Evolutionary conservation across 1,140 invertebrate genomes (phyloP).

Genomic region (Saccostrea glomerata): DNA sequence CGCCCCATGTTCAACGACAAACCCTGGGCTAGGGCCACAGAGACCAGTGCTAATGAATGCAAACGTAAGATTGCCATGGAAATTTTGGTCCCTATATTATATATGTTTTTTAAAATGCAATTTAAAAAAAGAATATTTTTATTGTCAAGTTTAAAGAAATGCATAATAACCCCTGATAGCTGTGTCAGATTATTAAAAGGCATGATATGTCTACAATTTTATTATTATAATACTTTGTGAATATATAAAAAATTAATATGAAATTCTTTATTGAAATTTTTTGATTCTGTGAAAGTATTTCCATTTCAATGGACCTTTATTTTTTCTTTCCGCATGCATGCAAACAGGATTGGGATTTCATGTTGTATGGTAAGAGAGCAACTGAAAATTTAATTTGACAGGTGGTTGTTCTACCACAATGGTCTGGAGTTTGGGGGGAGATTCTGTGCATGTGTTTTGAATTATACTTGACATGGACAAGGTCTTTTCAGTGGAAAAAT

Average conservation of each 20-base stretch:
- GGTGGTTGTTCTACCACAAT: not conserved
- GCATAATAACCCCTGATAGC: not conserved
- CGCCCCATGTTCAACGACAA: slow-evolving; percentile 96
- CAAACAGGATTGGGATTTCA: not conserved
- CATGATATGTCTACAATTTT: not conserved
- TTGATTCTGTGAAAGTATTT: not conserved
- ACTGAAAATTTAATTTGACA: not conserved
- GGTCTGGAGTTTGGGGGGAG: not conserved
- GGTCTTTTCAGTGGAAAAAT: not conserved
- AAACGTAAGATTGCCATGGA: slow-evolving; percentile 85
- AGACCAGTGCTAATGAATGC: slow-evolving; percentile 94
- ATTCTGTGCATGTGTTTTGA: slow-evolving; percentile 4
- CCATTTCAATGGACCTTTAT: not conserved
- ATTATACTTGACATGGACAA: slow-evolving; percentile 7
- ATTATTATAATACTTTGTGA: not conserved
- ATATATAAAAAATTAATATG: not conserved
- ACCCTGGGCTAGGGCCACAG: slow-evolving; percentile 94
- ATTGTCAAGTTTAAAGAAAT: not conserved
- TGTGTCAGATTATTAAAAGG: not conserved
- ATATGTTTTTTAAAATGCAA: not conserved
- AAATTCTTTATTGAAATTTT: not conserved
- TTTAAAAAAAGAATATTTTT: not conserved
- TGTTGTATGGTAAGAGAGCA: slow-evolving; percentile 11
- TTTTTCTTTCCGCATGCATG: slow-evolving; percentile 12
- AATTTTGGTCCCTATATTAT: not conserved